Conservation (phyloP, 2,113 vertebrate genomes). For the Tringa solitaria region DNA sequence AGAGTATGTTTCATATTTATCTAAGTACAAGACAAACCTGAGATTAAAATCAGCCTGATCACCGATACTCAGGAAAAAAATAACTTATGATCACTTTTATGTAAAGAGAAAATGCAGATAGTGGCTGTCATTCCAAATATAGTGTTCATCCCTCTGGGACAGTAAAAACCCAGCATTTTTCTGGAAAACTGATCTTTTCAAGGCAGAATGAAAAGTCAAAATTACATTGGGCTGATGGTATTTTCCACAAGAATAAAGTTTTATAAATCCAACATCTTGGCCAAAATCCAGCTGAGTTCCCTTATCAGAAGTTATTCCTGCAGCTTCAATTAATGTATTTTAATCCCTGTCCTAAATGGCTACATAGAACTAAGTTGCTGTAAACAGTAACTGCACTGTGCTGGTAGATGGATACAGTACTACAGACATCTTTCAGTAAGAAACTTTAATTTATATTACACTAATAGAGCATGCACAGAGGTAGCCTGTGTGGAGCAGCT, state of each 20-base stretch:
- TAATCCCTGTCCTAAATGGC: not conserved
- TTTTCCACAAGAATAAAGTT: not conserved
- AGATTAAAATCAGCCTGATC: not conserved
- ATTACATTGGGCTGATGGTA: not conserved
- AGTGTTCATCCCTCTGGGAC: not conserved
- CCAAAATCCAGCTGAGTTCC: not conserved
- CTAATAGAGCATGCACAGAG: not conserved
- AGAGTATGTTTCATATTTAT: not conserved
- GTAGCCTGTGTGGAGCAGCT: not conserved
- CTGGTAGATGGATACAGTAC: not conserved
- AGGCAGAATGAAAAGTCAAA: not conserved
- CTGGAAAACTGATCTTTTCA: not conserved
- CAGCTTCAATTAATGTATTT: not conserved
- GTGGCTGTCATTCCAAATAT: not conserved
- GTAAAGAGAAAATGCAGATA: not conserved
- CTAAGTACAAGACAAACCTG: not conserved
- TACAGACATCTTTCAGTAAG: not conserved
- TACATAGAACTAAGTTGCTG: not conserved
- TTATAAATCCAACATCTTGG: not conserved
- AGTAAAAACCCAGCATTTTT: not conserved
- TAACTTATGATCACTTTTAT: not conserved
- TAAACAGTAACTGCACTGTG: fast-evolving
- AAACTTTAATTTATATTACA: not conserved
- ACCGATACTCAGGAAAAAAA: not conserved
- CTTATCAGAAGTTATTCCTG: not conserved